Percentiles rank a stretch among this genome's conserved stretches.
Conservation (phyloP, 1,140 invertebrate species). For the Drosophila teissieri region DNA sequence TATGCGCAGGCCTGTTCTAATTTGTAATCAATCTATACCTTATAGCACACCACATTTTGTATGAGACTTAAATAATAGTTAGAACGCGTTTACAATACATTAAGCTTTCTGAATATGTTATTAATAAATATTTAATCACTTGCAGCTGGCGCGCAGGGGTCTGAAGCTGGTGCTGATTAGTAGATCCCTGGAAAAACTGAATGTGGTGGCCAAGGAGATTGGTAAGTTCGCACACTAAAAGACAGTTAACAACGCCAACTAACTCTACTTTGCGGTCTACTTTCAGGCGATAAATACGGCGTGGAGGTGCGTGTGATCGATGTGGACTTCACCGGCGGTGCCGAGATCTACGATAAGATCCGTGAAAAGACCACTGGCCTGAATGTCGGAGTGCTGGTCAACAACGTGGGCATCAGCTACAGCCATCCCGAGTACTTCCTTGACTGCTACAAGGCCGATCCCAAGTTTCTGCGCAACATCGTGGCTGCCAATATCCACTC, state of each 20-base stretch:
- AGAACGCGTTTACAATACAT: too few relatives aligned
- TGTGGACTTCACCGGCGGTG: slow-evolving; percentile 92
- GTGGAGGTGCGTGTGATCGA: slow-evolving; percentile 93
- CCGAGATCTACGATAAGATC: slow-evolving; percentile 91
- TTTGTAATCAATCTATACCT: too few relatives aligned
- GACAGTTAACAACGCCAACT: background rate
- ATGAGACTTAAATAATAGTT: too few relatives aligned
- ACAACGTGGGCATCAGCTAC: slow-evolving; percentile 98
- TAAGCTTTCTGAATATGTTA: too few relatives aligned
- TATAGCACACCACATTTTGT: too few relatives aligned
- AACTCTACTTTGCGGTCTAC: slow-evolving; percentile 40
- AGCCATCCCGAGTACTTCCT: slow-evolving; percentile 94
- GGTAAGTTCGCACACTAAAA: slow-evolving; percentile 38
- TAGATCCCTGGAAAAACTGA: slow-evolving; percentile 92
- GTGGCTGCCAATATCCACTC: slow-evolving; percentile 91
- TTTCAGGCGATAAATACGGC: slow-evolving; percentile 88
- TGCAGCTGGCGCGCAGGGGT: slow-evolving; percentile 91
- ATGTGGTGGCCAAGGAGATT: slow-evolving; percentile 92
- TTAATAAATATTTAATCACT: background rate
- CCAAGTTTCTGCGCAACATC: slow-evolving; percentile 86
- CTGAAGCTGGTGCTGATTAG: slow-evolving; percentile 96
- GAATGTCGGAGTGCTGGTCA: slow-evolving; percentile 96
- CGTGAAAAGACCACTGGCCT: slow-evolving; percentile 90
- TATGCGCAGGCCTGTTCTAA: background rate
- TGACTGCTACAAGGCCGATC: slow-evolving; percentile 87